Conservation (phyloP, 2,113 vertebrate genomes). For the Corydoras maculifer region DNA sequence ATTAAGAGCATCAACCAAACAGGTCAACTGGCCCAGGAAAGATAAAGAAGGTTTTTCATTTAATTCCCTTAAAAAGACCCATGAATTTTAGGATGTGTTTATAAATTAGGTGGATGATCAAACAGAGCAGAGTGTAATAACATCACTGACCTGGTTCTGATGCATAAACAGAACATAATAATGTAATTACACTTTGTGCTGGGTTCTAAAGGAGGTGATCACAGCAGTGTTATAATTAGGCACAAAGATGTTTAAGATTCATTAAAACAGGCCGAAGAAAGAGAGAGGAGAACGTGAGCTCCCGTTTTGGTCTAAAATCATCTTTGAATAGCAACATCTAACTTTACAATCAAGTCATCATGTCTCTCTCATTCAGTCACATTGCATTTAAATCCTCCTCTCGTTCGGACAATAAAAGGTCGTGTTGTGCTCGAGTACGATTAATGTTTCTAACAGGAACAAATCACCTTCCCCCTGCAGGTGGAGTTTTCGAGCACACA, state of each 20-base stretch:
- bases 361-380: background rate
- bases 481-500: background rate
- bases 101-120: too few species aligned
- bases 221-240: constrained; percentile 27
- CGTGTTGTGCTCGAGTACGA: constrained; percentile 14
- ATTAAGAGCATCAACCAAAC: too few species aligned
- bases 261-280: constrained; percentile 24
- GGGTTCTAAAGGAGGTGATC: too few species aligned
- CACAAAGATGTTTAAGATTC: constrained; percentile 38
- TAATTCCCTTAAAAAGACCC: too few species aligned
- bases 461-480: background rate
- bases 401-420: constrained; percentile 3
- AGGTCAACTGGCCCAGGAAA: too few species aligned
- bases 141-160: too few species aligned
- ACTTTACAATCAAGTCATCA: background rate
- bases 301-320: constrained; percentile 22
- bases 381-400: constrained; percentile 15
- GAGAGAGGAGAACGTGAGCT: constrained; percentile 21
- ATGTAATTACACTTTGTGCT: too few species aligned
- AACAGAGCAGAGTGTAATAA: too few species aligned
- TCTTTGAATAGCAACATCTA: background rate
- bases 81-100: too few species aligned
- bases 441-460: background rate
- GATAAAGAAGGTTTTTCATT: too few species aligned
- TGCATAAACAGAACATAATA: too few species aligned